These are phyloP conservation scores for Poeciliopsis turrubarensis DNA, from an alignment of 2,113 vertebrate genomes.

Conservation along the genomic window DNA sequence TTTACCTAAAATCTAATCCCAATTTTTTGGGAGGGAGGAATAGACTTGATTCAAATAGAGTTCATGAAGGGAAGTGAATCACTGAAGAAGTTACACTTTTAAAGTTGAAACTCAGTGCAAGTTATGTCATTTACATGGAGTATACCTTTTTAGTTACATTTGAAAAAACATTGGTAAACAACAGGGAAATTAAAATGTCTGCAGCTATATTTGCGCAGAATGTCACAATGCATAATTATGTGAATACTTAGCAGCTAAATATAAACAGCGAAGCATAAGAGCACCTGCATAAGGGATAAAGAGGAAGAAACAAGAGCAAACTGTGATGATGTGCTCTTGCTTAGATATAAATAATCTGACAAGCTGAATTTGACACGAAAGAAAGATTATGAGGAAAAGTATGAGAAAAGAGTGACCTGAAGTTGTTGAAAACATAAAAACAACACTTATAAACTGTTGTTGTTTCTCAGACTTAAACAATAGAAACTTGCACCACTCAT, in stretches of 20 bases:
- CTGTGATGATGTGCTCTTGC: conserved; percentile 37
- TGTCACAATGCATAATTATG: background rate
- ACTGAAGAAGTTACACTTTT: background rate
- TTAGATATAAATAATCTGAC: conserved; percentile 35
- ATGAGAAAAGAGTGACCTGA: conserved; percentile 36
- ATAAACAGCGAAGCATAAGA: background rate
- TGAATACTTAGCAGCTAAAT: background rate
- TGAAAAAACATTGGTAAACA: background rate
- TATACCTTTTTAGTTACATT: too few relatives aligned
- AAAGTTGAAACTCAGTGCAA: background rate
- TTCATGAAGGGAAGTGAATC: background rate
- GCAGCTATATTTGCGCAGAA: background rate
- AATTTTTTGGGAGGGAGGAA: too few relatives aligned
- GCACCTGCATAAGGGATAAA: background rate
- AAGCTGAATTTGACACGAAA: conserved; percentile 22
- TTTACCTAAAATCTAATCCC: background rate
- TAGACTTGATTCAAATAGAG: background rate
- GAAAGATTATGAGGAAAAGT: conserved; percentile 46
- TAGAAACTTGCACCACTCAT: background rate
- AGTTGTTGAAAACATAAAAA: conserved; percentile 25
- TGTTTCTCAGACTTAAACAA: background rate
- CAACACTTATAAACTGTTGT: conserved; percentile 36
- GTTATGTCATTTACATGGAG: background rate
- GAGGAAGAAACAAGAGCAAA: conserved; percentile 15
- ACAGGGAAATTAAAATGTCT: background rate